Conservation (phyloP, 2,888 invertebrate genomes). For the Macaria notata region DNA sequence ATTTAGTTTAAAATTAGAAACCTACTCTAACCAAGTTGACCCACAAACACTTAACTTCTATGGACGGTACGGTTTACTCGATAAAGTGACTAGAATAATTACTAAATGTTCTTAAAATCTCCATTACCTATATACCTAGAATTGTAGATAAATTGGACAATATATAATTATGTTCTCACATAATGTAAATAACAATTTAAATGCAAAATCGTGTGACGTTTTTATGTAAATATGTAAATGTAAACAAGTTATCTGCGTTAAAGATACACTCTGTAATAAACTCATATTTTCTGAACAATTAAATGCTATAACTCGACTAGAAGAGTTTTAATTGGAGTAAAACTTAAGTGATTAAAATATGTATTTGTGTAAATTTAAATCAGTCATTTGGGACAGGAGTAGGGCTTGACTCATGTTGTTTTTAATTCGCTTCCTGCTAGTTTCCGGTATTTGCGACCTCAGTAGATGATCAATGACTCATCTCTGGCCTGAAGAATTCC, state of each 20-base stretch:
- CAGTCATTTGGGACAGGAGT: conserved; percentile 15
- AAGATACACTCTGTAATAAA: conserved; percentile 17
- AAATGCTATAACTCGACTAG: conserved; percentile 20
- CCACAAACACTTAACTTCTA: conserved; percentile 13
- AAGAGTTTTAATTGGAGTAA: conserved; percentile 18
- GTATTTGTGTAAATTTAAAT: conserved; percentile 5
- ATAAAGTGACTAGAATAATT: conserved; percentile 26
- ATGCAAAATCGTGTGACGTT: conserved; percentile 20
- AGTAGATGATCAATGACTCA: conserved; percentile 32
- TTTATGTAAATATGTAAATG: conserved; percentile 23
- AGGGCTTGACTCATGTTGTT: conserved; percentile 26
- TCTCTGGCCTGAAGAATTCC: conserved; percentile 38
- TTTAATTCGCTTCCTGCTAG: conserved; percentile 40
- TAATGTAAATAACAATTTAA: conserved; percentile 22
- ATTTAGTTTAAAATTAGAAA: conserved; percentile 18
- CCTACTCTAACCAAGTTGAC: conserved; percentile 11
- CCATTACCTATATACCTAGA: conserved; percentile 6
- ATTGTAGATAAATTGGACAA: conserved; percentile 20
- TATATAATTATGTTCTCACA: conserved; percentile 21
- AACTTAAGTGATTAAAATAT: no score
- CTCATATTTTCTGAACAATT: conserved; percentile 23
- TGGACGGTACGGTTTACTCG: conserved; percentile 26
- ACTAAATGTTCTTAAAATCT: conserved; percentile 23
- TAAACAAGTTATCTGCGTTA: conserved; percentile 21
- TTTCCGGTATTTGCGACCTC: conserved; percentile 42